These are phyloP conservation scores for Mustela nigripes DNA, from an alignment of 2,113 vertebrate genomes.

Conservation along the genomic window DNA sequence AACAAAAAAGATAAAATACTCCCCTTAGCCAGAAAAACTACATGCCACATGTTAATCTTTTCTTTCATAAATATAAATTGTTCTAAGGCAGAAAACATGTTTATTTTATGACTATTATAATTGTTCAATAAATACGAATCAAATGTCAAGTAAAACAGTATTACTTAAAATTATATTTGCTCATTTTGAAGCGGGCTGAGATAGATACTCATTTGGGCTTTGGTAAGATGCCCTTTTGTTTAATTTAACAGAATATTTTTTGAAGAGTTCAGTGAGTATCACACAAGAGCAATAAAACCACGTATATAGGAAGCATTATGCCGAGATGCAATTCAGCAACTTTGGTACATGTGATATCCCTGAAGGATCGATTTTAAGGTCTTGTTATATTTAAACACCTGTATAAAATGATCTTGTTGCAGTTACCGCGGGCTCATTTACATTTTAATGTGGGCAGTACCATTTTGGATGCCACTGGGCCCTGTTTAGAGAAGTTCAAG, in stretches of 20 bases:
- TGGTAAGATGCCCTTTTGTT: background rate
- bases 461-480: conserved; percentile 46
- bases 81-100: background rate
- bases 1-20: background rate
- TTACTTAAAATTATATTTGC: background rate
- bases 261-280: background rate
- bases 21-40: background rate
- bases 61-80: background rate
- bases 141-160: background rate
- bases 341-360: background rate
- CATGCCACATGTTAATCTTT: background rate
- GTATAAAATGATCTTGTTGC: conserved; percentile 60
- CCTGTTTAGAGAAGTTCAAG: conserved; percentile 68
- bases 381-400: conserved; percentile 69
- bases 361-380: conserved; percentile 38
- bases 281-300: conserved; percentile 62
- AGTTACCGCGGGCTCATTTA: conserved; percentile 66
- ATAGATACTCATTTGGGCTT: background rate
- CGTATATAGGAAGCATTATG: background rate
- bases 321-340: background rate
- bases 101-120: conserved; percentile 24
- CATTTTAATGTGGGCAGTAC: conserved; percentile 69
- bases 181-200: background rate
- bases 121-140: conserved; percentile 24
- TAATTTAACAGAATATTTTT: conserved; percentile 55